Base-by-base conservation (phyloP, 2,797 vertebrate species). In the Vespertilio murinus region DNA sequence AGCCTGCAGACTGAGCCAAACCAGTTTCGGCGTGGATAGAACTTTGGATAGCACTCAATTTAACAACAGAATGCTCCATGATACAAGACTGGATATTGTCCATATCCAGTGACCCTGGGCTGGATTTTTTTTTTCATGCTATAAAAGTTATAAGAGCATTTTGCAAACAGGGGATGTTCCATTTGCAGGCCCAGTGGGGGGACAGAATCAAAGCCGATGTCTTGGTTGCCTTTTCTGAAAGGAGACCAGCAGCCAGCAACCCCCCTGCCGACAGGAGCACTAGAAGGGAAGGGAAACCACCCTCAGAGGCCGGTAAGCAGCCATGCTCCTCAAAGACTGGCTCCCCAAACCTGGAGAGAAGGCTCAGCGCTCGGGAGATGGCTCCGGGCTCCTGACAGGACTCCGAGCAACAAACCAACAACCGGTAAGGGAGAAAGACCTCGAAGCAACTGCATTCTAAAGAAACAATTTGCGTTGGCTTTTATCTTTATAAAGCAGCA, bases 401-500 rank as follows among this genome's bases (percentile, higher is more conserved):
- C 54, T 23, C 12, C 12, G 77, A 69, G 71, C 59, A 40, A 59
- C 11, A 30, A 94, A 22, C 6, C 49, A 35, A 59, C 11, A 30
- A 94, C 22, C 6, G 40, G 30, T 40, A 92, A 81, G 59, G 35
- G 40, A 47, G 59, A 78, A 90, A 82, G 47, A 82, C 5, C 52
- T 82, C 33, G 64, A 93, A 59, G 56, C 73, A 77, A 25, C 25
- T 52, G n/a, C n/a, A 75, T 79, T 75, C 67, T 70, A 75, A 91
- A 82, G 79, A 91, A 92, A 38, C 23, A 74, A 40, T 65, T 40
- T 82, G 30, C 22, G 75, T 67, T 92, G 73, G 59, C 82, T 83
- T 93, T 95, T 88, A 69, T 45, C 30, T 49, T 92, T 84, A 77
- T 80, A 52, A 91, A 93, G 61, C 38, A 64, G 74, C 79, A 69